phyloP scores from a whole-genome alignment of 2,113 vertebrate species.

The zebrafish (Danio rerio) region GRCz12tu NC_133197.1:30726001-30726500 shows the following conservation, averaged over 20 bases:
- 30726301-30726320: background rate
- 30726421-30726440: background rate
- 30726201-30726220: background rate
- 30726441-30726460: background rate
- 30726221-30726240: background rate
- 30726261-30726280: background rate
- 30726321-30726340: background rate
- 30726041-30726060: slow-evolving; percentile 60
- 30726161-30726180: background rate
- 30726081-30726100: slow-evolving; percentile 47
- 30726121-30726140: slow-evolving; percentile 7
- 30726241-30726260: background rate
- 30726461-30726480: background rate
- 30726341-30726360: background rate
- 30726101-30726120: too few species aligned
- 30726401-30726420: background rate
- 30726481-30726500: too few species aligned
- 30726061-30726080: slow-evolving; percentile 60
- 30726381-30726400: background rate
- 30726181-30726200: slow-evolving; percentile 10
- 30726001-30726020: background rate
- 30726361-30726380: slow-evolving; percentile 7
- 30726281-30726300: background rate
- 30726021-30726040: slow-evolving; percentile 33
- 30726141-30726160: slow-evolving; percentile 53